phyloP scores from a whole-genome alignment of 2,797 vertebrate species.

The Fratercula arctica region DNA sequence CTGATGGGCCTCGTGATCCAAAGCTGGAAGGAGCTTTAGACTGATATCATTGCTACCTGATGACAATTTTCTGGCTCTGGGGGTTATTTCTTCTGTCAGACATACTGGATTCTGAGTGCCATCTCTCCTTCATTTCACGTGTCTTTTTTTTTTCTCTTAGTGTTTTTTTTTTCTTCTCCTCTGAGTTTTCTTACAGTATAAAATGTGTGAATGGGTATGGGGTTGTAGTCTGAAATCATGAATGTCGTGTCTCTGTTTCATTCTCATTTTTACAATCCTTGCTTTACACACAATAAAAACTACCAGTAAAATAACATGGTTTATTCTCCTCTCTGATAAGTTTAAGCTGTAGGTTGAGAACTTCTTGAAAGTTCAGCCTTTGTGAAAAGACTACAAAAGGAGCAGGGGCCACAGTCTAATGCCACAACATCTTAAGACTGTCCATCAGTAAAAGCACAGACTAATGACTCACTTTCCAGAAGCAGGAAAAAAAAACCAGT shows the following conservation, averaged over 20 bases:
- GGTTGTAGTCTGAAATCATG: constrained; percentile 44
- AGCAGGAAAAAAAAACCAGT: neutral
- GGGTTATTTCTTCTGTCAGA: constrained; percentile 63
- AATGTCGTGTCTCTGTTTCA: constrained; percentile 42
- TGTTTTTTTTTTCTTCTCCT: neutral
- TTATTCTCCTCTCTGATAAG: neutral
- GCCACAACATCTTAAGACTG: neutral
- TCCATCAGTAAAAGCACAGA: neutral
- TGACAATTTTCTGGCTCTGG: constrained; percentile 70
- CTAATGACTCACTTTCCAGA: neutral
- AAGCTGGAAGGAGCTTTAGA: constrained; percentile 63
- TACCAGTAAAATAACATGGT: neutral
- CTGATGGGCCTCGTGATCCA: constrained; percentile 55
- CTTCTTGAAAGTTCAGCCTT: neutral
- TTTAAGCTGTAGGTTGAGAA: neutral
- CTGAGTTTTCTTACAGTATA: constrained; percentile 43
- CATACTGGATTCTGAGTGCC: constrained; percentile 44
- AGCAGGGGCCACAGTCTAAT: neutral
- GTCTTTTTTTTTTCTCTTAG: neutral
- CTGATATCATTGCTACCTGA: constrained; percentile 58
- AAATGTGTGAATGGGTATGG: constrained; percentile 38
- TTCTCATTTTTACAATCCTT: neutral
- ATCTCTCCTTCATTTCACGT: constrained; percentile 46
- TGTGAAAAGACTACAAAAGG: neutral
- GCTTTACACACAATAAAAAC: constrained; percentile 5